Evolutionary conservation across 2,797 vertebrate species (phyloP).

Genomic region (Hypotaenidia okinawae): DNA sequence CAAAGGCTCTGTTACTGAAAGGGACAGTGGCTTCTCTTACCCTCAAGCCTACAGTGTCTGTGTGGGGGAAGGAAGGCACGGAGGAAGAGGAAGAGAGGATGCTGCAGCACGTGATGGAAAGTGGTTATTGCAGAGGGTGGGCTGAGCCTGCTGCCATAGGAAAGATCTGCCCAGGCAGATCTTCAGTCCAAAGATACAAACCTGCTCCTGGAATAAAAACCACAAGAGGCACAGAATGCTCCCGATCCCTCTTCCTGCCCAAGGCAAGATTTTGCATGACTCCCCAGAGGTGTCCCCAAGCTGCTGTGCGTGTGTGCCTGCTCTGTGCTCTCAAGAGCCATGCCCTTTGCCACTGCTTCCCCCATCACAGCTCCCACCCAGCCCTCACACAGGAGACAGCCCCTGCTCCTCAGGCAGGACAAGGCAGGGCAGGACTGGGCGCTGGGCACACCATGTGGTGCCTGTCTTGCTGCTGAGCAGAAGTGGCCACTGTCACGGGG

Average conservation of each 20-base stretch:
- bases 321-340: not conserved
- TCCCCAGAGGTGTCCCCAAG: not conserved
- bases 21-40: not conserved
- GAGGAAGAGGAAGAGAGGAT: not conserved
- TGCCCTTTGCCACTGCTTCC: not conserved
- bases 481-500: not conserved
- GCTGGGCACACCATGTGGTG: rapidly evolving
- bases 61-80: not conserved
- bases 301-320: rapidly evolving
- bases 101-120: not conserved
- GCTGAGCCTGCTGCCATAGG: not conserved
- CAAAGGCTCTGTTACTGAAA: not conserved
- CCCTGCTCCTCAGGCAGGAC: not conserved
- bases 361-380: rapidly evolving
- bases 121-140: not conserved
- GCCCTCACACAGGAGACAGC: not conserved
- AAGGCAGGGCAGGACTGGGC: not conserved
- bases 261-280: not conserved
- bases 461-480: not conserved
- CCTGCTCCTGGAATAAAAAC: not conserved
- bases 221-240: not conserved
- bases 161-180: not conserved
- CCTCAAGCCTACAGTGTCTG: no score
- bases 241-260: not conserved
- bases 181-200: not conserved